These are phyloP conservation scores for Aporrectodea caliginosa DNA, from an alignment of 1,140 invertebrate species.

Conservation along the genomic window DNA sequence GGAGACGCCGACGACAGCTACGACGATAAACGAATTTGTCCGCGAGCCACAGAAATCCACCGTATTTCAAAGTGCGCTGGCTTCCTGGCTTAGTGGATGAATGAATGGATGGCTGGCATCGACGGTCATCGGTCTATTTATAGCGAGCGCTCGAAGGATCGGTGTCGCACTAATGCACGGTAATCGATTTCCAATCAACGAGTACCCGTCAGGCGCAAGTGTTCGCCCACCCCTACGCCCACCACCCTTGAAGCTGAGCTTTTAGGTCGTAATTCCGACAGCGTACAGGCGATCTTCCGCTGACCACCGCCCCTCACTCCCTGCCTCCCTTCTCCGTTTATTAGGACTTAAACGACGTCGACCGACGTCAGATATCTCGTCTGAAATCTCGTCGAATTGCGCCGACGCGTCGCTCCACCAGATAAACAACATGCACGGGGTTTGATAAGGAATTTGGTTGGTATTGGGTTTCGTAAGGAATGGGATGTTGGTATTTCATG, in stretches of 20 bases:
- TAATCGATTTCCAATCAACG: background rate
- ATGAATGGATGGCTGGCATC: too few relatives aligned
- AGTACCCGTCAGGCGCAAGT: background rate
- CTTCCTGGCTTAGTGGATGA: too few relatives aligned
- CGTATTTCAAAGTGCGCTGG: too few relatives aligned
- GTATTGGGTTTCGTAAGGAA: too few relatives aligned
- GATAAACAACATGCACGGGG: too few relatives aligned
- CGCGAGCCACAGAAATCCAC: too few relatives aligned
- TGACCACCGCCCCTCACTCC: background rate
- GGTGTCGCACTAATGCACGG: background rate
- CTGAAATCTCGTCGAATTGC: background rate
- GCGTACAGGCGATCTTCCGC: background rate
- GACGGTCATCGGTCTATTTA: background rate
- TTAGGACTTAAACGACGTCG: background rate
- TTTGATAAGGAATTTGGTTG: too few relatives aligned
- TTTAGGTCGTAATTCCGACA: too few relatives aligned
- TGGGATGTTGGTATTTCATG: too few relatives aligned
- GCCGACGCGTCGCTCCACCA: background rate
- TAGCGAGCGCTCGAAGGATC: background rate
- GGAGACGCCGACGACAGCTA: background rate
- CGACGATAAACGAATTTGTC: too few relatives aligned
- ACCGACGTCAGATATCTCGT: background rate
- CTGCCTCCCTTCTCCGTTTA: background rate
- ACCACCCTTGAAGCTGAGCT: background rate
- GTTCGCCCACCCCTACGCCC: background rate